phyloP scores from a whole-genome alignment of 1,140 invertebrate genomes.

The Acarapis woodi region DNA sequence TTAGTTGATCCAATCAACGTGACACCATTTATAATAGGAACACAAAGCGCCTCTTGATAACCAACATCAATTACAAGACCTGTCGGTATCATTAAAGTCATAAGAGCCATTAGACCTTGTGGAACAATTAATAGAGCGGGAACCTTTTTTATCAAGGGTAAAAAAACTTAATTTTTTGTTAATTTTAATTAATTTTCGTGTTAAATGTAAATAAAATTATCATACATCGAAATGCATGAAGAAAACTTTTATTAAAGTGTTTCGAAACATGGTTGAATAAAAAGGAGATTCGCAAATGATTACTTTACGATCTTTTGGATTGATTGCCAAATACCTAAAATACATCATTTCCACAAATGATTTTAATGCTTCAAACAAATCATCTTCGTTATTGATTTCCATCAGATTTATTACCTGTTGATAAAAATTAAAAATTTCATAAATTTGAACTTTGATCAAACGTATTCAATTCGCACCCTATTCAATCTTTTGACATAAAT shows the following conservation, averaged over 20 bases:
- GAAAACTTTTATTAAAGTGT: constrained; percentile 62
- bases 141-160: constrained; percentile 19
- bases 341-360: constrained; percentile 64
- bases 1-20: constrained; percentile 47
- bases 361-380: constrained; percentile 53
- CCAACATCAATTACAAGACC: constrained; percentile 59
- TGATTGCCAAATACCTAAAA: constrained; percentile 62
- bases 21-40: constrained; percentile 51
- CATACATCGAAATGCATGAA: constrained; percentile 70
- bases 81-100: constrained; percentile 39
- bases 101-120: constrained; percentile 42
- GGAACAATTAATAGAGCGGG: constrained; percentile 38
- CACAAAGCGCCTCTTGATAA: constrained; percentile 42
- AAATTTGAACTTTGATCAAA: not conserved
- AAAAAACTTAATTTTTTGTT: not conserved
- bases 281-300: constrained; percentile 68
- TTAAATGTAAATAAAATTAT: constrained; percentile 11
- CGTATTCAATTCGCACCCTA: not conserved
- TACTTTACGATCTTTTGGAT: constrained; percentile 65
- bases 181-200: not conserved
- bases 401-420: constrained; percentile 25
- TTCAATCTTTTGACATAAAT: constrained; percentile 17
- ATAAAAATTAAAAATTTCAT: constrained; percentile 7
- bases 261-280: constrained; percentile 41
- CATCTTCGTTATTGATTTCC: constrained; percentile 33